Conservation (phyloP, 2,113 vertebrate species). For the Pimephales promelas region DNA sequence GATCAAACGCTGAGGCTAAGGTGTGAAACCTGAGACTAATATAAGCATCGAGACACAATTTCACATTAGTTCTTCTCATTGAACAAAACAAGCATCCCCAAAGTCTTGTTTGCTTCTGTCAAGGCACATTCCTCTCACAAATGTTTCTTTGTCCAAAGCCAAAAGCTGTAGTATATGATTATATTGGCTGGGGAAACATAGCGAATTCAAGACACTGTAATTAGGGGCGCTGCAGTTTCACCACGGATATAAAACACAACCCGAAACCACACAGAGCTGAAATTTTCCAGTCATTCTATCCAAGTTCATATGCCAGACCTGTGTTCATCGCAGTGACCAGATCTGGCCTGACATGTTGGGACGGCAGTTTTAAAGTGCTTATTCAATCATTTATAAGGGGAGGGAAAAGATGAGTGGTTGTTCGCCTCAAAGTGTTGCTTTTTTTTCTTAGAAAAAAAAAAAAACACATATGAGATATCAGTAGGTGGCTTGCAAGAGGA, state of each 20-base stretch:
- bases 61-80: neutral
- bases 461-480: slow-evolving; percentile 49
- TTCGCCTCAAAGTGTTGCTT: slow-evolving; percentile 40
- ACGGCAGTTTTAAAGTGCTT: slow-evolving; percentile 33
- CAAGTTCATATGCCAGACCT: neutral
- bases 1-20: neutral
- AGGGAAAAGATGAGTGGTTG: slow-evolving; percentile 36
- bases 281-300: neutral
- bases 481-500: slow-evolving; percentile 46
- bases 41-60: neutral
- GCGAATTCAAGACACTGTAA: neutral
- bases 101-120: neutral
- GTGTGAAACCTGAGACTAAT: neutral
- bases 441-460: neutral
- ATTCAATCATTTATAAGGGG: slow-evolving; percentile 50
- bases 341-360: slow-evolving; percentile 35
- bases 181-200: slow-evolving; percentile 13
- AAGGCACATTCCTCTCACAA: neutral
- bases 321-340: slow-evolving; percentile 44
- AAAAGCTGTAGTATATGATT: slow-evolving; percentile 20
- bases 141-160: slow-evolving; percentile 17
- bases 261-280: neutral
- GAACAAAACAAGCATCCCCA: neutral
- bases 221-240: slow-evolving; percentile 2
- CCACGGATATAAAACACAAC: neutral